Evolutionary conservation across 2,888 invertebrate species (phyloP).

Genomic region (Ommatoiulus sabulosus): DNA sequence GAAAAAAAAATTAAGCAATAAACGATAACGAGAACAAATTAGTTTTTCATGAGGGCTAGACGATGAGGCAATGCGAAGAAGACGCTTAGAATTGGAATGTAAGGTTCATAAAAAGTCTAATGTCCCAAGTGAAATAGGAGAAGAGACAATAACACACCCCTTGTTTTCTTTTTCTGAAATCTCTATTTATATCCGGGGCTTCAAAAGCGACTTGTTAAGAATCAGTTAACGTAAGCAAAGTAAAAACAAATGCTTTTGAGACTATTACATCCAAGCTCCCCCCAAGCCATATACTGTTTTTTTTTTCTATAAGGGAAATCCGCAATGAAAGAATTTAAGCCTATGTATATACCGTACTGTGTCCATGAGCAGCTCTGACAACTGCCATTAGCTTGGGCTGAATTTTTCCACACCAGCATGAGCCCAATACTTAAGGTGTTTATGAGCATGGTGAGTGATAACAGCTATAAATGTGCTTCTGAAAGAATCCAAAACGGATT

Average conservation of each 20-base stretch:
- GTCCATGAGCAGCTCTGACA: not conserved
- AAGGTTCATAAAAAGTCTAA: not conserved
- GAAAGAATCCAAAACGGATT: not conserved
- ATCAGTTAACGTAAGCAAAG: constrained; percentile 31
- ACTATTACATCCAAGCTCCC: not conserved
- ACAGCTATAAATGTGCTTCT: not conserved
- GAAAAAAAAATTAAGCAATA: not conserved
- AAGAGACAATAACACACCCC: constrained; percentile 2
- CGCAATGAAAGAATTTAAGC: constrained; percentile 5
- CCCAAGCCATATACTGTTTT: not conserved
- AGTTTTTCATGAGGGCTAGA: not conserved
- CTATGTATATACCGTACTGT: not conserved
- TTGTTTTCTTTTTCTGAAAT: constrained; percentile 21
- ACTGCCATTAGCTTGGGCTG: no score
- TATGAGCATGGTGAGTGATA: not conserved
- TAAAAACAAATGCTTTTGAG: constrained; percentile 7
- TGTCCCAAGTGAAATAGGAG: constrained; percentile 17
- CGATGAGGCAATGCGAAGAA: not conserved
- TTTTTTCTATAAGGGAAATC: not conserved
- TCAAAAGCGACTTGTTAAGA: constrained; percentile 38
- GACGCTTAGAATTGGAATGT: constrained; percentile 8
- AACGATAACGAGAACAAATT: not conserved
- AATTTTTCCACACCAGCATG: not conserved
- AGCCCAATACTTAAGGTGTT: not conserved
- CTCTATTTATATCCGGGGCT: constrained; percentile 31